A percentile compares a stretch with the other conserved stretches of the same genome.
Evolutionary conservation across 2,888 invertebrate species (phyloP).

Genomic region (Chymomyza fuscimana): DNA sequence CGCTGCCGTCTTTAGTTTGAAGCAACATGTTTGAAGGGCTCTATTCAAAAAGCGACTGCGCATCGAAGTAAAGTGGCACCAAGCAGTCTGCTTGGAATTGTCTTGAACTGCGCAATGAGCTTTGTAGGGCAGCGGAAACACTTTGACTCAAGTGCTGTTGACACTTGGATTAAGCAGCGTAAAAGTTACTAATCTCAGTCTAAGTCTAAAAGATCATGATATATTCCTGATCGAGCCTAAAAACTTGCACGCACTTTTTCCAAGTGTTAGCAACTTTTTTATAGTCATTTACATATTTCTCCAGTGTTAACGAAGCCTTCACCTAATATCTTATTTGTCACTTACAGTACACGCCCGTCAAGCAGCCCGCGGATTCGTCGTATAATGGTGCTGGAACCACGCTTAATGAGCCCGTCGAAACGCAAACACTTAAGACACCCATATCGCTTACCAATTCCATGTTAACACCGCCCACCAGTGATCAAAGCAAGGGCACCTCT

Average conservation of each 20-base stretch:
- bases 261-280: neutral
- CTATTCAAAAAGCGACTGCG: conserved; percentile 9
- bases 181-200: neutral
- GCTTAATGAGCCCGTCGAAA: conserved; percentile 32
- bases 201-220: too few species aligned
- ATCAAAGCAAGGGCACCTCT: conserved; percentile 56
- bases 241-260: neutral
- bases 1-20: neutral
- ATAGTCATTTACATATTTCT: neutral
- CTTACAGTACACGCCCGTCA: conserved; percentile 71
- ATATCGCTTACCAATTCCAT: conserved; percentile 57
- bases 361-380: conserved; percentile 67
- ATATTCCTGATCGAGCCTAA: neutral
- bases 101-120: neutral
- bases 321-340: conserved; percentile 11
- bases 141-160: neutral
- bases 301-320: neutral
- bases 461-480: conserved; percentile 75
- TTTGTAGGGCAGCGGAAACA: neutral
- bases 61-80: conserved; percentile 43
- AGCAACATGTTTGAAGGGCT: conserved; percentile 1
- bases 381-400: conserved; percentile 41
- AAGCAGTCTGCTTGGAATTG: conserved; percentile 52
- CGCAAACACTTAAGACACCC: conserved; percentile 59
- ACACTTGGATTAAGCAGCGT: neutral